Evolutionary conservation across 1,140 invertebrate genomes (phyloP), one percentile per base, ranked within the genome.

Genomic region (Heliothis virescens): DNA sequence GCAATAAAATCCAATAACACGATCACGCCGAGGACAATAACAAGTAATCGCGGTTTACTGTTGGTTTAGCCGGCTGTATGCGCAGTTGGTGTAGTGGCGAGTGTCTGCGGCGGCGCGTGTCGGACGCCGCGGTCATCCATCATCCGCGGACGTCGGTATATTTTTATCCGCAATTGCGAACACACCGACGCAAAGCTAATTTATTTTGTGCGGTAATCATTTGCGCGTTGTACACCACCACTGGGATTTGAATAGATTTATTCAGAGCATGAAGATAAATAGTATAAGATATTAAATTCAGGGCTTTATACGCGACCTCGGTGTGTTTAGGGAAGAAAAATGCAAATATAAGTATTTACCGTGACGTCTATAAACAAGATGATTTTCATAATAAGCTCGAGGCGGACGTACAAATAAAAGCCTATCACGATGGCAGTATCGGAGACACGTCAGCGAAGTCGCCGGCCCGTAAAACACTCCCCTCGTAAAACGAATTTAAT

Each of bases 401-500:
- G 71, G 80, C 52, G 71, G 62, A 41, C 52, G 60, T 57, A 67
- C 60, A 60, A 76, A 76, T 78, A 79, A 81, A 81, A 81, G 63
- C 79, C 63, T 78, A 82, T 82, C 78, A 78, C 67, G 72, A 63
- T 60, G 72, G 71, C 53, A 76, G 80, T 59, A 77, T 78, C 72
- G 80, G 55, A 79, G 65, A 63, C 50, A 60, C 67, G 81, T 80
- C 83, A 76, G 81, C 80, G 59, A 55, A 76, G 55, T 13, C 65
- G 63, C 50, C 16, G 5, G 29, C 21, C 81, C 79, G 73, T 84
- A 84, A 83, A 84, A 81, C 80, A 75, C 62, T 62, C 79, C 80
- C 79, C 73, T 84, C 80, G 78, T 82, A 78, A 84, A 77, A 84
- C 79, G 67, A 82, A 82, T 84, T 84, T 84, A 84, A 84, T 84